Evolutionary conservation across 64 coral and sea anemone genomes (phyloP), one percentile per base, ranked within the genome.

Genomic region (Montipora efflorescens): DNA sequence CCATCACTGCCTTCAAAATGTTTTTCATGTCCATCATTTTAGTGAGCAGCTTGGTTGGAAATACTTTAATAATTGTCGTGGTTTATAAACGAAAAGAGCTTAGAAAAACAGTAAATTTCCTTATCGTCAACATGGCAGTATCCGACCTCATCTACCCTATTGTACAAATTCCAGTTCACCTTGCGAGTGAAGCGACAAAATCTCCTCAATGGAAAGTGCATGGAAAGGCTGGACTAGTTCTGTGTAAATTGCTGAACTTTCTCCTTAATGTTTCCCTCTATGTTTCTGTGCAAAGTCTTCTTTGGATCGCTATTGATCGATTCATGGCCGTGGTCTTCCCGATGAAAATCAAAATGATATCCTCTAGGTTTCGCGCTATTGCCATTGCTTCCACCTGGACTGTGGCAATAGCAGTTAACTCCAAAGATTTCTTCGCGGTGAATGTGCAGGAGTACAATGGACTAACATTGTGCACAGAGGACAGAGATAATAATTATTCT

Each of bases 121-220:
- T 93, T 62, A 91, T 95, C 7, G 81, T 84, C 2, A 95, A 91
- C 62, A 91, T 91, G 81, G 88, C 93, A 1, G 22, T 76, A 3
- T 90, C 88, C 9, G 93, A 95, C 47, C 52, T 95, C 0, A 1
- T 91, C 5, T 67, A 7, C 15, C 61, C 80, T 16, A n/a, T 70
- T 2, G 20, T 70, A 3, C 10, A 9, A 7, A 57, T 79, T 15
- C 79, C 58, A 59, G n/a, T 69, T 16, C 2, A 13, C 4, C 51
- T 91, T 13, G 14, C 21, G 1, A 3, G 77, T 2, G 14, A 20
- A 15, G 79, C 47, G 6, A 46, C 61, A 4, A 45, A 1, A 2
- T n/a, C 44, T 5, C 8, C 0, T 2, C 7, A 4, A 4, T 90
- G 74, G 89, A 47, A 4, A 0, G 44, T 87, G 4, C 0, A 19